Evolutionary conservation across 2,797 vertebrate species (phyloP).

Genomic region (Ciconia nigra): DNA sequence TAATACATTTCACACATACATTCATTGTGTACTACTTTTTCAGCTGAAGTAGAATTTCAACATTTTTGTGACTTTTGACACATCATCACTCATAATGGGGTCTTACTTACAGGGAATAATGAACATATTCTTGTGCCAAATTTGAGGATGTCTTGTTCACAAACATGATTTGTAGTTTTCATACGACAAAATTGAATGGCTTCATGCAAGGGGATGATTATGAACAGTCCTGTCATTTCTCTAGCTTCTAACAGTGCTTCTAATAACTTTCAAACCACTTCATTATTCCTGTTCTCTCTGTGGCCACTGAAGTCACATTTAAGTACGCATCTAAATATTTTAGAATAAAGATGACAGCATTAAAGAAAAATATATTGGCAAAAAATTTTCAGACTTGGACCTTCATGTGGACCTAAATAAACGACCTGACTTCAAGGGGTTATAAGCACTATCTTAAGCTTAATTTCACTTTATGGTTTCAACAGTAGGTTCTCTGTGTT

Average conservation of each 20-base stretch:
- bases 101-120: conserved; percentile 40
- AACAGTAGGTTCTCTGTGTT: neutral
- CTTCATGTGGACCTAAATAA: neutral
- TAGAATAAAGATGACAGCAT: neutral
- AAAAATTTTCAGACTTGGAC: neutral
- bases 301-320: neutral
- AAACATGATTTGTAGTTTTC: conserved; percentile 58
- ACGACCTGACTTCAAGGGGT: neutral
- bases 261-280: neutral
- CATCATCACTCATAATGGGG: conserved; percentile 63
- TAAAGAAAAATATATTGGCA: neutral
- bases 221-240: conserved; percentile 20
- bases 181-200: conserved; percentile 28
- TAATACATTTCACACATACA: conserved; percentile 70
- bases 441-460: neutral
- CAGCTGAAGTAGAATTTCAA: conserved; percentile 67
- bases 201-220: conserved; percentile 12
- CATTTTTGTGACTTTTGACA: conserved; percentile 71
- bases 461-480: neutral
- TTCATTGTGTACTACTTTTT: conserved; percentile 50
- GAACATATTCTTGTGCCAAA: conserved; percentile 14
- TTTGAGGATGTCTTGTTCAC: conserved; percentile 51
- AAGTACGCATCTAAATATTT: neutral
- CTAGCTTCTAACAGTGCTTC: neutral
- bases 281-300: neutral